phyloP scores from a whole-genome alignment of 2,113 vertebrate species.

The Coryphaenoides rupestris region DNA sequence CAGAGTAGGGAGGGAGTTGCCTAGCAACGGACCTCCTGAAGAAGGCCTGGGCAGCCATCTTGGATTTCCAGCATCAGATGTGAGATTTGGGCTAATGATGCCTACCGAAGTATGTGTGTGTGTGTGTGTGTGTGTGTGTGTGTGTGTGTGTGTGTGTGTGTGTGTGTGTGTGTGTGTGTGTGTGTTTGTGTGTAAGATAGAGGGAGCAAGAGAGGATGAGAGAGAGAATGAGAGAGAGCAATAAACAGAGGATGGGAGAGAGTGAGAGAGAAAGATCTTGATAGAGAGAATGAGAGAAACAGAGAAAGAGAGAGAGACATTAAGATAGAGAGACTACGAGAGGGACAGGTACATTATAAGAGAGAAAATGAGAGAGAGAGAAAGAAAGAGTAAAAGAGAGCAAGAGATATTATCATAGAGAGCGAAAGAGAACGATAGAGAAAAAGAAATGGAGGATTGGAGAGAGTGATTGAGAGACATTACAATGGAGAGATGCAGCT shows the following conservation, averaged over 20 bases:
- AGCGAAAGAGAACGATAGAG: too few relatives aligned
- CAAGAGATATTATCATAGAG: too few relatives aligned
- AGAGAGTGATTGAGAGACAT: neutral
- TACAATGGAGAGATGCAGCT: too few relatives aligned
- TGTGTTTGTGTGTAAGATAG: too few relatives aligned
- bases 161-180: conserved; percentile 5
- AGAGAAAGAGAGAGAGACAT: neutral
- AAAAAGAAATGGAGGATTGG: too few relatives aligned
- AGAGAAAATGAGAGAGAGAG: too few relatives aligned
- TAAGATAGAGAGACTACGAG: too few relatives aligned
- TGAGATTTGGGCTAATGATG: conserved; percentile 58
- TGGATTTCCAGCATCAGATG: conserved; percentile 64
- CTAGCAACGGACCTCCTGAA: conserved; percentile 61
- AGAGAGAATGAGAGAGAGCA: too few relatives aligned
- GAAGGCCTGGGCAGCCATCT: conserved; percentile 62
- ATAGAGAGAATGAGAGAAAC: too few relatives aligned
- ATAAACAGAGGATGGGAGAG: too few relatives aligned
- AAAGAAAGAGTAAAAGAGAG: neutral
- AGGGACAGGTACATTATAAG: neutral
- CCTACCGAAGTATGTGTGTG: conserved; percentile 33
- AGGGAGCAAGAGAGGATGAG: too few relatives aligned
- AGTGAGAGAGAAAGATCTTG: too few relatives aligned
- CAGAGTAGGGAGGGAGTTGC: conserved; percentile 65
- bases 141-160: conserved; percentile 16
- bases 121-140: conserved; percentile 13